phyloP scores from a whole-genome alignment of 2,888 invertebrate species.

The Thymelicus acteon region DNA sequence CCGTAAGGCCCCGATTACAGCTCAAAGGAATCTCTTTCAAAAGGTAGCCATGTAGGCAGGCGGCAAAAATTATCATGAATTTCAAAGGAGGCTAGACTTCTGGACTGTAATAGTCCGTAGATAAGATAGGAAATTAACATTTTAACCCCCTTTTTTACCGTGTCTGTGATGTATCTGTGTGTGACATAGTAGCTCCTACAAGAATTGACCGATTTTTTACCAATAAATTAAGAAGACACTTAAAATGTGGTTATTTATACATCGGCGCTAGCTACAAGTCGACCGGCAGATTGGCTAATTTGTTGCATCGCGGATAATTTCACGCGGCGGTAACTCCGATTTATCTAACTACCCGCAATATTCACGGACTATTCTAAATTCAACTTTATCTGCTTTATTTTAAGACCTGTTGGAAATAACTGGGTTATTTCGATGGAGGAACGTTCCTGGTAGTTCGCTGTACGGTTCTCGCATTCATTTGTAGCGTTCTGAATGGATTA shows the following conservation, averaged over 20 bases:
- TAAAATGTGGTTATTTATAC: conserved; percentile 26
- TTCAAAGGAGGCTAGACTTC: too few relatives aligned
- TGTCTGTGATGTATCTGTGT: too few relatives aligned
- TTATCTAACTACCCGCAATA: conserved; percentile 26
- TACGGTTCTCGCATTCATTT: conserved; percentile 35
- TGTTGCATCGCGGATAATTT: conserved; percentile 45
- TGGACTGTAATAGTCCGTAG: too few relatives aligned
- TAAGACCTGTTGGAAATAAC: neutral
- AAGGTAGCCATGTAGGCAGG: too few relatives aligned
- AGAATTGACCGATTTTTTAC: too few relatives aligned
- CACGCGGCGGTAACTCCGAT: conserved; percentile 41
- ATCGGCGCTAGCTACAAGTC: conserved; percentile 16
- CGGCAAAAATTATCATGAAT: too few relatives aligned
- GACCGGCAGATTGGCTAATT: conserved; percentile 42
- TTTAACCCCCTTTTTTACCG: too few relatives aligned
- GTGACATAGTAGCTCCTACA: too few relatives aligned
- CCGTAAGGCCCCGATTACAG: too few relatives aligned
- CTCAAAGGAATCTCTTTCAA: too few relatives aligned
- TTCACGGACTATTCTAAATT: neutral
- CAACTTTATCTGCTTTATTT: neutral
- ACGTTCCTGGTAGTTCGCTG: conserved; percentile 6
- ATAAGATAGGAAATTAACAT: too few relatives aligned
- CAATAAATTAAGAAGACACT: conserved; percentile 3
- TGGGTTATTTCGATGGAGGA: neutral
- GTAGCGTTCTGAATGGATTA: conserved; percentile 34